Evolutionary conservation across 2,888 invertebrate genomes (phyloP), one percentile per base, ranked within the genome.

Genomic region (Griposia aprilina): DNA sequence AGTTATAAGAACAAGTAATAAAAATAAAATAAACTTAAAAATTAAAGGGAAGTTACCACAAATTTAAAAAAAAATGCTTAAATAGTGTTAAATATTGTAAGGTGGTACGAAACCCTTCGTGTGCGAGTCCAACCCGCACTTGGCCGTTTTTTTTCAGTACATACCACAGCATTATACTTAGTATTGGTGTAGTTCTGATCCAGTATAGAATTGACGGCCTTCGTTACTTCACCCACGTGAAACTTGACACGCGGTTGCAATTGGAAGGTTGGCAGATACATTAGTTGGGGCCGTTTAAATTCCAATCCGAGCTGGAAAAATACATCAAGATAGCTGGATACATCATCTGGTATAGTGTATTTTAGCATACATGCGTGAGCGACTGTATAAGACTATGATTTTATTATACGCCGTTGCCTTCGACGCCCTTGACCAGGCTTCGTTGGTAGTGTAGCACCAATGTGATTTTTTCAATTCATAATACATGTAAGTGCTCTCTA

Each of bases 211-310:
- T 95, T 88, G 13, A 91, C 85, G 2, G 90, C 89, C 5, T 87
- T 76, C 41, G 63, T 88, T 0, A 95, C 94, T 0, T 74, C 59
- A 0, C 90, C 70, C 0, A 90, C 59, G 65, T 94, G 85, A 69
- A 95, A 95, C 52, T 30, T 86, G 5, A 23, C 5, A 13, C n/a
- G 76, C 0, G 96, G 93, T 0, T 94, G 93, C 73, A 96, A 74
- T 80, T 96, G 96, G 80, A 94, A 97, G 0, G 96, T 96, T 11
- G 93, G 93, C 1, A 94, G 70, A 67, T 84, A 96, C 0, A 93
- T 0, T 57, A 95, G 50, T 0, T 89, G 88, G 0, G 96, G 96
- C 0, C 96, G 92, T 79, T 94, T 96, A 83, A 92, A 96, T 80
- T 96, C 96, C 0, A 94, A 84, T 0, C 91, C 95, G 0, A 93